These are phyloP conservation scores for Myodes glareolus DNA, from an alignment of 2,113 vertebrate species.

Conservation along the genomic window DNA sequence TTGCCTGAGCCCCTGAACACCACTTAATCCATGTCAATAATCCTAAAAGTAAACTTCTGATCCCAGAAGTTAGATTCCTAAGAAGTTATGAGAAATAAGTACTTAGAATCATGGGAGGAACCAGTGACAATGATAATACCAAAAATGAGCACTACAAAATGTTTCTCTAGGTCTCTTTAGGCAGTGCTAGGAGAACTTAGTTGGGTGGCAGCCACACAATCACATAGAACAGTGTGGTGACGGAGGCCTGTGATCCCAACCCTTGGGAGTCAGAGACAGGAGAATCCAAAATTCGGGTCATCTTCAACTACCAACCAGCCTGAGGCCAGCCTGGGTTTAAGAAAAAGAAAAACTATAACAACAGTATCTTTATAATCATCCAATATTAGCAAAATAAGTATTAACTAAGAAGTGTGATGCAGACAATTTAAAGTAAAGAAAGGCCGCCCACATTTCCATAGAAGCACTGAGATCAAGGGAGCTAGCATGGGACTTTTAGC, in stretches of 20 bases:
- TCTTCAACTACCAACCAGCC: neutral
- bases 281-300: neutral
- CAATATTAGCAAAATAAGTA: neutral
- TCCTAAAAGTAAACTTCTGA: neutral
- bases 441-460: neutral
- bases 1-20: neutral
- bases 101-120: neutral
- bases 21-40: neutral
- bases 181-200: neutral
- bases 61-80: neutral
- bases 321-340: neutral
- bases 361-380: neutral
- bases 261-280: neutral
- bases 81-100: conserved; percentile 21
- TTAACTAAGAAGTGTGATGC: neutral
- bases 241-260: neutral
- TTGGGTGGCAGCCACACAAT: neutral
- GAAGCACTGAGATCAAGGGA: neutral
- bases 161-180: neutral
- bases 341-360: neutral
- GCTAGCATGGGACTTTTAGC: neutral
- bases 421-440: neutral
- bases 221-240: too few species aligned
- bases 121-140: neutral
- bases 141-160: neutral